Conservation (phyloP, 1,140 invertebrate genomes). For the Cylas formicarius region DNA sequence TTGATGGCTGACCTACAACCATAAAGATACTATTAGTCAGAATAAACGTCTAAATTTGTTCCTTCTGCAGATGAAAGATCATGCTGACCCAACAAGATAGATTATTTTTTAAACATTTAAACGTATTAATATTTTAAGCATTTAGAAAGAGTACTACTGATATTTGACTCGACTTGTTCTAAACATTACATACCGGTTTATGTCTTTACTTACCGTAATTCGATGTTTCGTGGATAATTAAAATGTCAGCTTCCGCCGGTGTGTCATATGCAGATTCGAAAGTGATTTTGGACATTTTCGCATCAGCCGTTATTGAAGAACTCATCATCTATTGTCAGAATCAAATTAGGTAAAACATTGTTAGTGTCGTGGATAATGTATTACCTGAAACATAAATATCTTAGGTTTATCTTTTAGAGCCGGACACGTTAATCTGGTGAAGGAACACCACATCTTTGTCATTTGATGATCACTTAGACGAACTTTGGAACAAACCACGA, state of each 20-base stretch:
- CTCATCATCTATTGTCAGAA: not conserved
- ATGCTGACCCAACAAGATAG: no score
- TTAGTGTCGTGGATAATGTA: not conserved
- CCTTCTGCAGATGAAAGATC: no score
- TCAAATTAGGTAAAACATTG: not conserved
- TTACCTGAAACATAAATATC: constrained; percentile 36
- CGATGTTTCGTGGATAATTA: constrained; percentile 18
- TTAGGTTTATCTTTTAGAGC: constrained; percentile 32
- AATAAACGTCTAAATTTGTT: no score
- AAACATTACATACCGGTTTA: not conserved
- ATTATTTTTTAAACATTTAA: no score
- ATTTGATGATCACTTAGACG: not conserved
- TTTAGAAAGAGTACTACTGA: no score
- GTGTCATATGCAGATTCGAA: constrained; percentile 17
- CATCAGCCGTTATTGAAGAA: not conserved
- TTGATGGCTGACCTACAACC: not conserved
- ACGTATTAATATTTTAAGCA: no score
- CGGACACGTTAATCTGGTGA: constrained; percentile 21
- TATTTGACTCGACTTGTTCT: not conserved
- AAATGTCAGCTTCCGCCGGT: constrained; percentile 23
- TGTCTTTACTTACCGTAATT: constrained; percentile 1
- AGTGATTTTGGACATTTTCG: constrained; percentile 1
- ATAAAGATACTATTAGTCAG: not conserved
- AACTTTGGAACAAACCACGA: constrained; percentile 8
- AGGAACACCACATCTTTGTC: constrained; percentile 23